Conservation (phyloP, 2,113 vertebrate species). For the Dipodomys spectabilis region DNA sequence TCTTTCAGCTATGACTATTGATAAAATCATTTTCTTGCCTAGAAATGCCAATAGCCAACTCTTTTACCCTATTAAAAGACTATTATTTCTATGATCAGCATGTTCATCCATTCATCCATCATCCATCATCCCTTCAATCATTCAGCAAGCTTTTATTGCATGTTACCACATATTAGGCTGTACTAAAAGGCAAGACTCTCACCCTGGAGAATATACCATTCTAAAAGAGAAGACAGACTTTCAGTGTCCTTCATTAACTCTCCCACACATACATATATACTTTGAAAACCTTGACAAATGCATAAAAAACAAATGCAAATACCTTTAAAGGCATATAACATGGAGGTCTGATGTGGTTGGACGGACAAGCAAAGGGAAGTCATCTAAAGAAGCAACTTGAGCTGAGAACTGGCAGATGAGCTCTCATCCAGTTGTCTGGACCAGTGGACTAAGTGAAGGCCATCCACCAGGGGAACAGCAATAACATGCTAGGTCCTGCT, state of each 20-base stretch:
- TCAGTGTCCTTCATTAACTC: background rate
- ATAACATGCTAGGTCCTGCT: background rate
- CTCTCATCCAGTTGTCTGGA: background rate
- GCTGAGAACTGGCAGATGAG: background rate
- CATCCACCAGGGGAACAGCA: background rate
- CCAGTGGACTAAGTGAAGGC: background rate
- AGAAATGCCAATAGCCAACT: background rate
- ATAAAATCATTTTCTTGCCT: conserved; percentile 34
- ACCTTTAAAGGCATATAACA: background rate
- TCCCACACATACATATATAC: background rate
- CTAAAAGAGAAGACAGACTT: background rate
- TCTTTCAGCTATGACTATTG: background rate
- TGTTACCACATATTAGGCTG: background rate
- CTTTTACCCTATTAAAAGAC: background rate
- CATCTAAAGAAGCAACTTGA: background rate
- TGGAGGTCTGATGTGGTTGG: background rate
- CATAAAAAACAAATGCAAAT: background rate
- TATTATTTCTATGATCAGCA: background rate
- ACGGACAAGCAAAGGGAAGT: background rate
- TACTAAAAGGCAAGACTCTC: background rate
- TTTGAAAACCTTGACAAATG: background rate
- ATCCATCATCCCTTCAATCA: background rate
- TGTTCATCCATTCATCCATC: background rate
- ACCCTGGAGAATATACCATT: background rate
- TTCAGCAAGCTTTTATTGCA: background rate